Conservation (phyloP, 2,113 vertebrate genomes). For the Osmerus eperlanus region DNA sequence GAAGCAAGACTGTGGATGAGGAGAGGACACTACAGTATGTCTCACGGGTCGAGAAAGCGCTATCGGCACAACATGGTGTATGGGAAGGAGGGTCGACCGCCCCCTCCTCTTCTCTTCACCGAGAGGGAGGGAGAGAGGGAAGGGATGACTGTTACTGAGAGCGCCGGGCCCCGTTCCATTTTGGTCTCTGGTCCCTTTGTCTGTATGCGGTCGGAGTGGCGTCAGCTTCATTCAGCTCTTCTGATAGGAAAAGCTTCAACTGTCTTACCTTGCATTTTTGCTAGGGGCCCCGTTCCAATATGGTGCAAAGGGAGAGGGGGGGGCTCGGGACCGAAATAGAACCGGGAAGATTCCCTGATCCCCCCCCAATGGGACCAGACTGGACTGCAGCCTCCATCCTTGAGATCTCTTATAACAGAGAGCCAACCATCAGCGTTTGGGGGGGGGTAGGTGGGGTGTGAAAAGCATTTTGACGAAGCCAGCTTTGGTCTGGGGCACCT, state of each 20-base stretch:
- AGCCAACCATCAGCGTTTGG: conserved; percentile 33
- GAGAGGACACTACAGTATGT: conserved; percentile 32
- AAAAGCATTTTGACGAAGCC: background rate
- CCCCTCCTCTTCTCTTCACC: conserved; percentile 23
- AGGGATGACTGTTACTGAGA: conserved; percentile 31
- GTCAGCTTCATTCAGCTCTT: conserved; percentile 15
- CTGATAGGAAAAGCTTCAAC: background rate
- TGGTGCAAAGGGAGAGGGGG: conserved; percentile 20
- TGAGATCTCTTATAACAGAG: conserved; percentile 67
- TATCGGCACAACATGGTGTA: conserved; percentile 15
- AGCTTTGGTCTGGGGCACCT: background rate
- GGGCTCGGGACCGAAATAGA: conserved; percentile 19
- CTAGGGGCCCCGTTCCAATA: too few species aligned
- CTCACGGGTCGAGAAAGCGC: conserved; percentile 12
- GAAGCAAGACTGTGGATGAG: conserved; percentile 32
- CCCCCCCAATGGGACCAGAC: conserved; percentile 21
- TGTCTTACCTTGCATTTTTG: conserved; percentile 3
- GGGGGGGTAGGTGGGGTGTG: background rate
- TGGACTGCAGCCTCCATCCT: conserved; percentile 27
- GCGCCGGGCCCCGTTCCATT: conserved; percentile 29
- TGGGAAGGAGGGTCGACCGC: background rate
- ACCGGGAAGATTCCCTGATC: conserved; percentile 13
- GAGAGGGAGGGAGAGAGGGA: conserved; percentile 19
- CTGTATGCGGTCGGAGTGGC: background rate
- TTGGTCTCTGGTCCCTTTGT: conserved; percentile 5